Base-by-base conservation (phyloP, 2,797 vertebrate genomes). In the Telmatherina bonti region DNA sequence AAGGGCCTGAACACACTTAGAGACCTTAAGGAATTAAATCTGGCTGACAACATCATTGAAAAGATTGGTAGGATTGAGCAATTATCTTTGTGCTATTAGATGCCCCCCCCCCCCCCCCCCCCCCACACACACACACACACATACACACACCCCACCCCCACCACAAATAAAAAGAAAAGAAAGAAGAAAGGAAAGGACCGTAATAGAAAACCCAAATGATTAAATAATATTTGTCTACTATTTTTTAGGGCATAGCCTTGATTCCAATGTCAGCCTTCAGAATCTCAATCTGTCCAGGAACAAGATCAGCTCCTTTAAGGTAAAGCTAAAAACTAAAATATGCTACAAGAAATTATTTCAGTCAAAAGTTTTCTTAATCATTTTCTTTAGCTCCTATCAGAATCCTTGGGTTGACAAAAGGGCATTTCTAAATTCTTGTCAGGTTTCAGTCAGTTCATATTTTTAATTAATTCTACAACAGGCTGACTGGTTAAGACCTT, bases 221-320 rank as follows among this genome's bases (percentile, higher is more conserved):
- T 1, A 59, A 69, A 56, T 60, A 22, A 35, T 81, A 68, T 75
- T 29, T 43, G 64, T 24, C 74, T 70, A 74, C 30, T 78, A 36
- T 31, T 79, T 71, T 76, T 47, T 67, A 95, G 93, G 93, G 33
- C 79, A 88, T 53, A 87, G 90, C 86, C 94, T 97, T 86, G 94
- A 96, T 85, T 83, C 77, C 61, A 97, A 95, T 85, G 77, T 88
- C 74, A 90, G 82, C 79, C 88, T 97, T 77, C 93, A 96, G 86
- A 92, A 77, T 90, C 89, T 97, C 78, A 97, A 97, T 89, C 92
- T 98, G 29, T 97, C 96, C 15, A 96, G 96, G 20, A 97, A 97
- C 89, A 95, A 91, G 87, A 95, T 97, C 85, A 91, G 74, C 80
- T 97, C 94, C 63, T 96, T 97, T 88, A 97, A 96, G 95, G 96